Percentiles rank a stretch among this genome's conserved stretches.
phyloP scores from a whole-genome alignment of 2,113 vertebrate species.

The Leucopsar rothschildi region DNA sequence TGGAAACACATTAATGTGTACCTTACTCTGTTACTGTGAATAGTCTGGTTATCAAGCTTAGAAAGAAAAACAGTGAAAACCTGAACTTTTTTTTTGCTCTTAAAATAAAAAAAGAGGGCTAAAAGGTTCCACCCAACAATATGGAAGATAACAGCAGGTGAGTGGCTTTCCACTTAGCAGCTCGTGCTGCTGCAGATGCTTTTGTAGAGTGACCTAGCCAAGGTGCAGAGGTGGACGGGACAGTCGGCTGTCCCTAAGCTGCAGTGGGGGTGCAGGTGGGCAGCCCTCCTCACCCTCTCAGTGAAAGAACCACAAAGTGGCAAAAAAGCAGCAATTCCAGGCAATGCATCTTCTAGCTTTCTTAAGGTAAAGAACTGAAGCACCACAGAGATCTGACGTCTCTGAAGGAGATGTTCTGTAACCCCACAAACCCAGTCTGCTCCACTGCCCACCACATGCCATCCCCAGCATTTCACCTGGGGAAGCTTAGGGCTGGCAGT shows the following conservation, averaged over 20 bases:
- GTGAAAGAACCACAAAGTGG: neutral
- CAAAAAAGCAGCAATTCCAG: neutral
- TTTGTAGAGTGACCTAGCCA: neutral
- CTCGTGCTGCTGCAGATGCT: neutral
- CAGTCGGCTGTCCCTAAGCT: rapidly evolving
- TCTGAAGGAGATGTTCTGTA: neutral
- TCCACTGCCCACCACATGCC: neutral
- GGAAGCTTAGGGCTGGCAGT: neutral
- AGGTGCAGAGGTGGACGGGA: neutral
- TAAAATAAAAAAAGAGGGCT: neutral
- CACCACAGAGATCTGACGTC: rapidly evolving
- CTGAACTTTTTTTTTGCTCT: neutral
- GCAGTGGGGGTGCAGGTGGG: no score
- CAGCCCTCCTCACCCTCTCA: neutral
- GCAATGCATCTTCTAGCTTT: neutral
- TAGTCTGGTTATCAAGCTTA: neutral
- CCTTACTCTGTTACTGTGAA: neutral
- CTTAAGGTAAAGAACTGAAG: neutral
- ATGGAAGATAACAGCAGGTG: neutral
- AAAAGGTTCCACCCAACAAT: neutral
- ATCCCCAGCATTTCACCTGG: rapidly evolving
- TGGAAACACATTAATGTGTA: neutral
- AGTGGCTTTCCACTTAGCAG: neutral
- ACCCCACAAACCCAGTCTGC: neutral
- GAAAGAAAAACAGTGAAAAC: neutral